Evolutionary conservation across 2,113 vertebrate genomes (phyloP), one percentile per base, ranked within the genome.

Genomic region (Nothocercus nigrocapillus): DNA sequence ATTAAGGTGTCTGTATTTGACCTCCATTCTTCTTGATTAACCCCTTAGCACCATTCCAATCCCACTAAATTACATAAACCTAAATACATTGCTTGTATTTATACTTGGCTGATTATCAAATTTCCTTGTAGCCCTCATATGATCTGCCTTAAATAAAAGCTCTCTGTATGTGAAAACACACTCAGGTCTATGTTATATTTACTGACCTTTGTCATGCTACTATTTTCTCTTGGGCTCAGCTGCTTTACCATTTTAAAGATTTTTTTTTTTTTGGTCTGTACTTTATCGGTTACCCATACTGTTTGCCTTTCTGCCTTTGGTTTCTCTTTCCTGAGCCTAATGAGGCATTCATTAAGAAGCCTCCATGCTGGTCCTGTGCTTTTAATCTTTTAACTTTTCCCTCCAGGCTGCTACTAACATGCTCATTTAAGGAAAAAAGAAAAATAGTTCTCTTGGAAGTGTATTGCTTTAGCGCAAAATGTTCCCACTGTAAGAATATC

Each of bases 321-420:
- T 92, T 96, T 80, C 56, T 67, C 86, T 95, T 92, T 89, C 85
- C 90, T 87, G 84, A 94, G 86, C 82, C 89, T 97, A 97, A 97
- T 94, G 89, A 96, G 90, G 25, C 45, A 95, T 94, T 96, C 94
- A 95, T 97, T 97, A 97, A 76, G 92, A 77, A 96, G 93, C 95
- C 45, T 94, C 90, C 95, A 94, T 96, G 95, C 93, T 96, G 94
- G 80, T 97, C 79, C 72, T 74, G 84, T 81, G 62, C 94, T 95
- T 96, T 95, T 97, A 95, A 89, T 97, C 94, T 93, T 96, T 85
- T 94, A 92, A 95, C 81, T 94, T 96, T 92, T 87, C 85, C 92
- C 95, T 96, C 89, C 78, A 91, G 94, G 83, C 92, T 94, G 64
- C 92, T 96, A 68, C 86, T 95, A 95, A 95, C 89, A 82, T 78